Evolutionary conservation across 2,888 invertebrate genomes (phyloP).

Genomic region (Polyploca ridens): DNA sequence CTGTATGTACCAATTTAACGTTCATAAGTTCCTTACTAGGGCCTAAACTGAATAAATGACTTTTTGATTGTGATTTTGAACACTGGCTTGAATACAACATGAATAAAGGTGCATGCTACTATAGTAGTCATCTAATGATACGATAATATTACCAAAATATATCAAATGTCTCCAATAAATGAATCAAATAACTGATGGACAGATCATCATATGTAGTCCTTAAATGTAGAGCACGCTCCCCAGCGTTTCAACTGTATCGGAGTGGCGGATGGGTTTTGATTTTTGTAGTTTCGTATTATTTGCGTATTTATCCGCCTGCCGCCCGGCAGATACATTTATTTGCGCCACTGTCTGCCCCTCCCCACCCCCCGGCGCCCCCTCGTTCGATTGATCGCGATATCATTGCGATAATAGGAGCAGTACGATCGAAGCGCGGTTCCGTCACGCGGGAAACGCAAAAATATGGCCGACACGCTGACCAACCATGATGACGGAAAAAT

Average conservation of each 20-base stretch:
- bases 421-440: slow-evolving; percentile 70
- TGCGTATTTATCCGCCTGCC: slow-evolving; percentile 84
- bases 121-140: too few relatives aligned
- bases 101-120: too few relatives aligned
- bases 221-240: slow-evolving; percentile 57
- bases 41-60: too few relatives aligned
- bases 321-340: slow-evolving; percentile 83
- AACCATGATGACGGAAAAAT: slow-evolving; percentile 46
- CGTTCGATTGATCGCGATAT: slow-evolving; percentile 84
- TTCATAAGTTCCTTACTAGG: too few relatives aligned
- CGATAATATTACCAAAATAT: too few relatives aligned
- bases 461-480: slow-evolving; percentile 61
- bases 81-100: too few relatives aligned
- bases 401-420: slow-evolving; percentile 82
- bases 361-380: slow-evolving; percentile 40
- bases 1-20: too few relatives aligned
- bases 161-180: too few relatives aligned
- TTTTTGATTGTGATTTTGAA: too few relatives aligned
- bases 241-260: slow-evolving; percentile 56
- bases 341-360: slow-evolving; percentile 57
- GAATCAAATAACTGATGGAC: too few relatives aligned
- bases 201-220: too few relatives aligned
- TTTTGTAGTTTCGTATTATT: slow-evolving; percentile 85
- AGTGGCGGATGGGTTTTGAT: slow-evolving; percentile 84
- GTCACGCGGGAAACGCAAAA: slow-evolving; percentile 64